phyloP scores from a whole-genome alignment of 2,888 invertebrate genomes.

The Hypsopygia costalis region DNA sequence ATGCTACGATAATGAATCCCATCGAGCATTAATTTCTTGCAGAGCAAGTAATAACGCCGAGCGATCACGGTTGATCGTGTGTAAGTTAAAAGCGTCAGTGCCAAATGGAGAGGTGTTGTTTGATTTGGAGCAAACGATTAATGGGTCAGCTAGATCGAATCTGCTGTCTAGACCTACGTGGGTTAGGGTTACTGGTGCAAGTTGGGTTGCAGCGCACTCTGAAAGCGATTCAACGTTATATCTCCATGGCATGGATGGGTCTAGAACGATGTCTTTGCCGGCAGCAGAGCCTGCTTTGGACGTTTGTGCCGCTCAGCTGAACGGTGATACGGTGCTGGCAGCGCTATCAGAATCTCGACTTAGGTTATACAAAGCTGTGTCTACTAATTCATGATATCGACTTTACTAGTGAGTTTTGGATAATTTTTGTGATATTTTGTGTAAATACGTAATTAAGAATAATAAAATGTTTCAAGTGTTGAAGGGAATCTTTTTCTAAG shows the following conservation, averaged over 20 bases:
- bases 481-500: no score
- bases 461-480: no score
- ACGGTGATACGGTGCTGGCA: slow-evolving; percentile 79
- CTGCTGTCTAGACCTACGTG: slow-evolving; percentile 84
- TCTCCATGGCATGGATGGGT: slow-evolving; percentile 82
- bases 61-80: slow-evolving; percentile 57
- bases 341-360: slow-evolving; percentile 84
- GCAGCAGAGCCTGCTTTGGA: slow-evolving; percentile 85
- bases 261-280: slow-evolving; percentile 73
- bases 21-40: slow-evolving; percentile 85
- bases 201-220: slow-evolving; percentile 87
- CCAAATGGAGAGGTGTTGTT: slow-evolving; percentile 70
- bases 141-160: slow-evolving; percentile 84
- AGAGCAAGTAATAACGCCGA: slow-evolving; percentile 80
- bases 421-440: neutral
- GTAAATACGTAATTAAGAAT: neutral
- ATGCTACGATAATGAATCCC: slow-evolving; percentile 82
- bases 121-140: slow-evolving; percentile 81
- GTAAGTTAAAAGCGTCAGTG: slow-evolving; percentile 50
- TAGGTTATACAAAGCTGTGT: slow-evolving; percentile 81
- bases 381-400: slow-evolving; percentile 34
- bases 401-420: neutral
- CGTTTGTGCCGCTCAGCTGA: slow-evolving; percentile 80
- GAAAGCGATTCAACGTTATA: slow-evolving; percentile 84
- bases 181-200: slow-evolving; percentile 77